phyloP scores from a whole-genome alignment of 2,888 invertebrate species.

The Lamellibrachia columna region DNA sequence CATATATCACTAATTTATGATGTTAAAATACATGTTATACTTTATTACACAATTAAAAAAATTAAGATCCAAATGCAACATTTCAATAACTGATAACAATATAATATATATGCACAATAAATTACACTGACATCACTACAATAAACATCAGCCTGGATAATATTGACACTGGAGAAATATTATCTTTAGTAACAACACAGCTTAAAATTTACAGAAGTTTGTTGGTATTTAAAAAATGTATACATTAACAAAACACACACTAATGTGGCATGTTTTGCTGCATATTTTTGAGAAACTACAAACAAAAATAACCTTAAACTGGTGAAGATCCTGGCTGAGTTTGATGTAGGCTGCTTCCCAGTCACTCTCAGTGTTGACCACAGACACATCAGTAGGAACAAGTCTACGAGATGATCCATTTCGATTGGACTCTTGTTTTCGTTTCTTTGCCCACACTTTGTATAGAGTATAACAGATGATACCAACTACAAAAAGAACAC shows the following conservation, averaged over 20 bases:
- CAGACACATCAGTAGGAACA: background rate
- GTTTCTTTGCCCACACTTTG: background rate
- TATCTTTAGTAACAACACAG: too few relatives aligned
- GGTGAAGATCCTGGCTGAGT: background rate
- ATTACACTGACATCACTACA: too few relatives aligned
- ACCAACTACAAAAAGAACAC: background rate
- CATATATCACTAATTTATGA: too few relatives aligned
- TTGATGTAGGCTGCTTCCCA: background rate
- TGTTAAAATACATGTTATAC: too few relatives aligned
- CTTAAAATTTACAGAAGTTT: too few relatives aligned
- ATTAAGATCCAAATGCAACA: too few relatives aligned
- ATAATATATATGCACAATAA: too few relatives aligned
- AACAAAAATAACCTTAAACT: background rate
- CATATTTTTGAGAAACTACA: background rate
- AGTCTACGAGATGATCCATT: background rate
- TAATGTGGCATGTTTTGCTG: background rate
- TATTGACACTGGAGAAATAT: too few relatives aligned
- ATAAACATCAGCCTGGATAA: too few relatives aligned
- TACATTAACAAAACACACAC: background rate
- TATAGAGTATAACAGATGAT: background rate
- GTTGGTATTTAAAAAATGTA: background rate
- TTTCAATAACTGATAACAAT: too few relatives aligned
- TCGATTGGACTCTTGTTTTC: background rate
- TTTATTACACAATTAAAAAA: too few relatives aligned
- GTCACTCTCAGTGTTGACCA: background rate